Evolutionary conservation across 2,113 vertebrate genomes (phyloP).

Genomic region (Rhineura floridana): DNA sequence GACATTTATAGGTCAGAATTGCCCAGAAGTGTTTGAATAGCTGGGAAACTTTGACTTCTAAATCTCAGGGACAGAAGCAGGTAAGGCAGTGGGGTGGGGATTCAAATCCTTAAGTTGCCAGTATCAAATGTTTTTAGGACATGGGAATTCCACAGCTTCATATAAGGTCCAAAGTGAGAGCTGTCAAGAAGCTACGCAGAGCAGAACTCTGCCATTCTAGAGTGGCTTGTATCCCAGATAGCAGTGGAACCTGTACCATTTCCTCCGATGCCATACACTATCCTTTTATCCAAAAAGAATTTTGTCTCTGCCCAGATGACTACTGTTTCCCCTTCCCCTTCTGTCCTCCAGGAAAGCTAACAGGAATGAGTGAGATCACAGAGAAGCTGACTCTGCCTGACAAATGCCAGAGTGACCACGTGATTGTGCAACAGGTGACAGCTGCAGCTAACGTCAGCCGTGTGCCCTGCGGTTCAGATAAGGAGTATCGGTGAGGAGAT

Average conservation of each 20-base stretch:
- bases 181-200: not conserved
- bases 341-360: slow-evolving; percentile 87
- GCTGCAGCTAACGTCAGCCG: slow-evolving; percentile 88
- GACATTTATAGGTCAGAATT: not conserved
- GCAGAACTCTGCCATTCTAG: not conserved
- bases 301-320: not conserved
- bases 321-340: slow-evolving; percentile 49
- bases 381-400: slow-evolving; percentile 86
- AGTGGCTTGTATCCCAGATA: not conserved
- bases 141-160: not conserved
- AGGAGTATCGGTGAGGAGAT: slow-evolving; percentile 88
- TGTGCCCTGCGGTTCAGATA: slow-evolving; percentile 90
- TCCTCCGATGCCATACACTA: no score
- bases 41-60: not conserved
- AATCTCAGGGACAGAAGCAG: not conserved
- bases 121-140: not conserved
- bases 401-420: slow-evolving; percentile 83
- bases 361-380: slow-evolving; percentile 95
- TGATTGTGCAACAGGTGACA: slow-evolving; percentile 89
- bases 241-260: not conserved
- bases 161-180: not conserved
- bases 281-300: not conserved
- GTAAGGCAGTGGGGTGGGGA: no score
- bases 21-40: not conserved
- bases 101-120: not conserved